These are phyloP conservation scores for Acleris cristana DNA, from an alignment of 2,888 invertebrate species.

Conservation along the genomic window DNA sequence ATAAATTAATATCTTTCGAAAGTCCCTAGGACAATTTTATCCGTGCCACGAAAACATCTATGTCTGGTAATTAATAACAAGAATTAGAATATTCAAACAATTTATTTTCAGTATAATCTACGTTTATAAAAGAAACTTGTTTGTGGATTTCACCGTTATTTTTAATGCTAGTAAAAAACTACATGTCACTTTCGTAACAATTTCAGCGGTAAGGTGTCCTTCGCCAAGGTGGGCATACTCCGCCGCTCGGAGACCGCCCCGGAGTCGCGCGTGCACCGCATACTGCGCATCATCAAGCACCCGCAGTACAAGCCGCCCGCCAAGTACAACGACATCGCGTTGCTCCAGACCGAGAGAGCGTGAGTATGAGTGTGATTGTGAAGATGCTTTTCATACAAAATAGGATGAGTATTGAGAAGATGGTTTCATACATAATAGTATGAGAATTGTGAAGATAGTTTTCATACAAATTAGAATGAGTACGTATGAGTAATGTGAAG, in stretches of 20 bases:
- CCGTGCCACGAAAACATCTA: too few species aligned
- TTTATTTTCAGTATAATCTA: too few species aligned
- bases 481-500: conserved; percentile 25
- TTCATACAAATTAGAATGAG: too few species aligned
- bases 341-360: conserved; percentile 53
- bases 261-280: conserved; percentile 43
- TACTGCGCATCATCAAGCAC: conserved; percentile 48
- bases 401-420: neutral
- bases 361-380: conserved; percentile 42
- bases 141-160: too few species aligned
- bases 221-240: conserved; percentile 44
- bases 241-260: conserved; percentile 44
- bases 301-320: conserved; percentile 50
- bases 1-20: too few species aligned
- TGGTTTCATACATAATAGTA: neutral
- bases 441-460: too few species aligned
- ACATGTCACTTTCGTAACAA: neutral
- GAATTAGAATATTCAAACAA: too few species aligned
- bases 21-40: too few species aligned
- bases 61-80: too few species aligned
- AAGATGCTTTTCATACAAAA: neutral
- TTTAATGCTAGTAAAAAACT: too few species aligned
- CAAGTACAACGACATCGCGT: conserved; percentile 59
- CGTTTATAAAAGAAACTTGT: too few species aligned
- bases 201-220: conserved; percentile 49